Conservation (phyloP, 2,797 vertebrate genomes). For the Heterohyrax brucei region DNA sequence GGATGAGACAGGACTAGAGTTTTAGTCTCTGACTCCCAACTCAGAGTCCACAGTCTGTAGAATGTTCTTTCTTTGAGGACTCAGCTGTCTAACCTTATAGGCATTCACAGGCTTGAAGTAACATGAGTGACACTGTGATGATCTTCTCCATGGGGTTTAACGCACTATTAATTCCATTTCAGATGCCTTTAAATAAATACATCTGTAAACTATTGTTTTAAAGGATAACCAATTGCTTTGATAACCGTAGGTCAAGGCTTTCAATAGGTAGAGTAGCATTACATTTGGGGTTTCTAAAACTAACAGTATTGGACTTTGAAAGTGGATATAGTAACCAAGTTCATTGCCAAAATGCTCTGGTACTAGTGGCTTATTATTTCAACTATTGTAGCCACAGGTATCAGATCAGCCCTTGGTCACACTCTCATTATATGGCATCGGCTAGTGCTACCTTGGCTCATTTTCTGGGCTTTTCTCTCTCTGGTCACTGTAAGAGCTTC, state of each 20-base stretch:
- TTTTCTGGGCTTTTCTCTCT: slow-evolving; percentile 43
- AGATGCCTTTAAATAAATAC: slow-evolving; percentile 77
- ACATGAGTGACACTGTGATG: neutral
- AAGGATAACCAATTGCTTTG: slow-evolving; percentile 79
- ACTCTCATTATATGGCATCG: slow-evolving; percentile 63
- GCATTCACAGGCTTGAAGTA: slow-evolving; percentile 64
- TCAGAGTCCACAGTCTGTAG: neutral
- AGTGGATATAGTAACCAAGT: slow-evolving; percentile 59
- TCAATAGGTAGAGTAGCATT: slow-evolving; percentile 61
- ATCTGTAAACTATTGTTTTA: slow-evolving; percentile 83
- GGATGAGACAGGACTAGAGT: neutral
- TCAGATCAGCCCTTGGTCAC: slow-evolving; percentile 42
- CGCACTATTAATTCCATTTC: slow-evolving; percentile 62
- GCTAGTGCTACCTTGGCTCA: slow-evolving; percentile 26
- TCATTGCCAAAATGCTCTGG: slow-evolving; percentile 63
- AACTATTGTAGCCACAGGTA: neutral
- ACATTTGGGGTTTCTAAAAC: slow-evolving; percentile 65
- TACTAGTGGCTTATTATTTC: slow-evolving; percentile 82
- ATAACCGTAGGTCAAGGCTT: slow-evolving; percentile 80
- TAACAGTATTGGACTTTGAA: slow-evolving; percentile 71
- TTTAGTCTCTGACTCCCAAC: neutral
- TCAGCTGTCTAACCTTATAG: slow-evolving; percentile 45
- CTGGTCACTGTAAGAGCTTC: slow-evolving; percentile 22
- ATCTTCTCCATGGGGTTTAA: slow-evolving; percentile 55
- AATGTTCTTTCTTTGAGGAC: neutral